A percentile compares a stretch with the other conserved stretches of the same genome.
Evolutionary conservation across 2,888 invertebrate species (phyloP).

Genomic region (Allacma fusca): DNA sequence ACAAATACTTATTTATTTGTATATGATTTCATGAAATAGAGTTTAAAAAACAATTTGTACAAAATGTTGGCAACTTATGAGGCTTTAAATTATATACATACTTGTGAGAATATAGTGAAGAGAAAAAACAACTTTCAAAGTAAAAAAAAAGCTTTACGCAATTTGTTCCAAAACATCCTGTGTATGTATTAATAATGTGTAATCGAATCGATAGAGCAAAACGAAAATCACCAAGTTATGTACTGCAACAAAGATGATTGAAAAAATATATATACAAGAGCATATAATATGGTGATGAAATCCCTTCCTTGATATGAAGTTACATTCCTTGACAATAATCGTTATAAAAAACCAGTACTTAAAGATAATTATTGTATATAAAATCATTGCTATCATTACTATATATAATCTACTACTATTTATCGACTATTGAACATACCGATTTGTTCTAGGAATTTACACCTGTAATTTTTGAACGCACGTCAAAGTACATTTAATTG

Average conservation of each 20-base stretch:
- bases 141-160: conserved; percentile 9
- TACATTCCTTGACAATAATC: conserved; percentile 42
- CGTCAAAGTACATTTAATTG: background rate
- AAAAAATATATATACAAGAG: background rate
- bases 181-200: background rate
- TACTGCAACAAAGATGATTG: background rate
- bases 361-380: conserved; percentile 20
- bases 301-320: background rate
- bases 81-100: background rate
- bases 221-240: background rate
- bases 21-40: background rate
- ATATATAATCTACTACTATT: conserved; percentile 21
- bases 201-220: background rate
- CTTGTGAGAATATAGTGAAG: background rate
- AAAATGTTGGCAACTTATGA: conserved; percentile 3
- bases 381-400: conserved; percentile 1
- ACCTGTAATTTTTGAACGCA: conserved; percentile 29
- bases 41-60: conserved; percentile 13
- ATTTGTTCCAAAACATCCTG: background rate
- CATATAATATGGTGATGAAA: conserved; percentile 7
- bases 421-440: background rate
- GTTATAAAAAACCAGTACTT: conserved; percentile 7
- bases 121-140: background rate
- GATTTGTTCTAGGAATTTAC: conserved; percentile 17
- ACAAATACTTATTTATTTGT: too few relatives aligned